Evolutionary conservation across 2,888 invertebrate genomes (phyloP).

Genomic region (Erebia epiphron): DNA sequence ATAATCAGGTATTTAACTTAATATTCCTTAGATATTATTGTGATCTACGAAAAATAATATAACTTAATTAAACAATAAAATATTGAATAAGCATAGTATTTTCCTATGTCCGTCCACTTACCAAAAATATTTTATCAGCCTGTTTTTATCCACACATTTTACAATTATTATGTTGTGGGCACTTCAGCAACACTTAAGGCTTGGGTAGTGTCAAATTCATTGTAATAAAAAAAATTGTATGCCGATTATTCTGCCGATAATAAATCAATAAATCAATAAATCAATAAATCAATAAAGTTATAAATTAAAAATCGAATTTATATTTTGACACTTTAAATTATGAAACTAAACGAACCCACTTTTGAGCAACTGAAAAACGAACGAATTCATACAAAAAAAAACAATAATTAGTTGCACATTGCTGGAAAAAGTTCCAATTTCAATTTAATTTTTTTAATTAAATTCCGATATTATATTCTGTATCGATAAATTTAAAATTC

Average conservation of each 20-base stretch:
- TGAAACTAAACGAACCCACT: background rate
- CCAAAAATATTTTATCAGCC: background rate
- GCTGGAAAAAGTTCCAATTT: background rate
- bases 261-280: too few relatives aligned
- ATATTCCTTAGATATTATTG: too few relatives aligned
- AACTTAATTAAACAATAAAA: too few relatives aligned
- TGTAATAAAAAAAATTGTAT: too few relatives aligned
- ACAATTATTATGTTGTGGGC: background rate
- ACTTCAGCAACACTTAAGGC: background rate
- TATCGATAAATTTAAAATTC: conserved; percentile 16
- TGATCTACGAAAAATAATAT: too few relatives aligned
- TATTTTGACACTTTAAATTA: too few relatives aligned
- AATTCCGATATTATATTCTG: background rate
- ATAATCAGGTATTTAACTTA: too few relatives aligned
- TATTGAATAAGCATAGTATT: too few relatives aligned
- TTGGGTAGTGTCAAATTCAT: too few relatives aligned
- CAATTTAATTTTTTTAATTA: background rate
- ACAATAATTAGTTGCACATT: background rate
- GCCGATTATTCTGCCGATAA: too few relatives aligned
- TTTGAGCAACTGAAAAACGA: background rate
- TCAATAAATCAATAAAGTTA: too few relatives aligned
- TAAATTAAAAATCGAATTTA: too few relatives aligned
- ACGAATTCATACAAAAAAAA: background rate
- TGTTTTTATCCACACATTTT: background rate
- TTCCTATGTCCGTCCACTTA: background rate